Evolutionary conservation across 2,888 invertebrate genomes (phyloP), one percentile per base, ranked within the genome.

Genomic region (Drosophila limbata): DNA sequence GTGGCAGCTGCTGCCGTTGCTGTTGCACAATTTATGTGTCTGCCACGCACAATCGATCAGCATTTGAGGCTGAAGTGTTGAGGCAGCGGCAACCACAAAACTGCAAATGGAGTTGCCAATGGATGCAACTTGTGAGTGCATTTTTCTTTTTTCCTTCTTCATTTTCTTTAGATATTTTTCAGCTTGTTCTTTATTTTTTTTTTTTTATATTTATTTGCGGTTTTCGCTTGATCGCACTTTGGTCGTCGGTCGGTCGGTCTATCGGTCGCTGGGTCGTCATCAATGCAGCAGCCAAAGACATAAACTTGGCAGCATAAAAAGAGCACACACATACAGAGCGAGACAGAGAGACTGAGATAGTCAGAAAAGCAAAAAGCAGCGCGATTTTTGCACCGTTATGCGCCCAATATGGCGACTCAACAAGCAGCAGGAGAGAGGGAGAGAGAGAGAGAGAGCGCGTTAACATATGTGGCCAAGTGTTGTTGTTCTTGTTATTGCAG

Each of bases 361-460:
- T 40, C 62, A 63, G 40, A 44, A 65, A 62, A 69, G 69, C 53
- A 55, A 44, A 80, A 77, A 84, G 77, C 77, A 84, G 77, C 89
- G 83, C 89, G 87, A 81, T 90, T 82, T 83, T 89, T 83, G 87
- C 90, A 89, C 88, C 90, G 88, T 90, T 90, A 88, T 84, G 87
- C 79, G 84, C 90, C 90, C 88, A 89, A 88, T 88, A 88, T 90
- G 90, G 88, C 83, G 75, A 77, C 75, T 72, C 76, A 61, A 52
- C 67, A 55, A 17, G 70, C 33, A 35, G 37, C 33, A 57, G 56
- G 17, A 40, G 40, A n/a, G 39, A 45, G 11, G 31, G 28, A 31
- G 28, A 44, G 35, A 13, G 42, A 67, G 53, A 57, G 67, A 47
- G 68, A 57, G 33, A n/a, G 53, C 35, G 25, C 33, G 50, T 40